Evolutionary conservation across 2,888 invertebrate genomes (phyloP).

Genomic region (Lepidochrysops patricia): DNA sequence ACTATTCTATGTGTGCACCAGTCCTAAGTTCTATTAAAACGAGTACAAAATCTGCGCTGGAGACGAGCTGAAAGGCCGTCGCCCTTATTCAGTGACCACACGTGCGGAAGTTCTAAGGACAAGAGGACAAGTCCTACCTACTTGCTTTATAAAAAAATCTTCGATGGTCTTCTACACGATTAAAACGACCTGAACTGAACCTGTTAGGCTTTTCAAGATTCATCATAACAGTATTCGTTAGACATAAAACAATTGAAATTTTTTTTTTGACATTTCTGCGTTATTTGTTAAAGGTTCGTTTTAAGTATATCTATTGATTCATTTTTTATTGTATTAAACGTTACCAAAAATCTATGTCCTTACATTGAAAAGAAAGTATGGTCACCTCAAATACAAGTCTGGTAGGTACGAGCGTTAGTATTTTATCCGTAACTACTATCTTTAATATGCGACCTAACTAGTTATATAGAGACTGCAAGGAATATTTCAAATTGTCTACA

Average conservation of each 20-base stretch:
- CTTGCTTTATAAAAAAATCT: too few relatives aligned
- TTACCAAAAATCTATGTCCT: background rate
- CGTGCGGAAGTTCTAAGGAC: background rate
- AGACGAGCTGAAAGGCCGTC: conserved; percentile 46
- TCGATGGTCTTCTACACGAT: too few relatives aligned
- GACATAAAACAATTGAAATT: too few relatives aligned
- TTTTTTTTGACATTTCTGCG: too few relatives aligned
- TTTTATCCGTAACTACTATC: conserved; percentile 35
- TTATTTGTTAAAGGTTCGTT: too few relatives aligned
- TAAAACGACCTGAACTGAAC: too few relatives aligned
- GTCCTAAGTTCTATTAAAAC: conserved; percentile 18
- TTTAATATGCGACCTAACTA: conserved; percentile 27
- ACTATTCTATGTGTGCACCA: too few relatives aligned
- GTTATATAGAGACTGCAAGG: conserved; percentile 19
- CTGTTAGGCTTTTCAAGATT: too few relatives aligned
- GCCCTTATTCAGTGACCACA: conserved; percentile 32
- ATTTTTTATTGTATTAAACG: too few relatives aligned
- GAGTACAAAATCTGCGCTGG: conserved; percentile 37
- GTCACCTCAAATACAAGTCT: conserved; percentile 26
- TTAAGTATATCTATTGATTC: too few relatives aligned
- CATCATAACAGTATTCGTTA: too few relatives aligned
- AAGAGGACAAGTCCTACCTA: too few relatives aligned
- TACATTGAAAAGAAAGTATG: background rate
- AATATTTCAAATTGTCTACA: background rate
- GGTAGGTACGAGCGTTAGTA: conserved; percentile 43